A percentile compares a stretch with the other conserved stretches of the same genome.
phyloP scores from a whole-genome alignment of 1,140 invertebrate genomes.

The Drosophila subobscura region DNA sequence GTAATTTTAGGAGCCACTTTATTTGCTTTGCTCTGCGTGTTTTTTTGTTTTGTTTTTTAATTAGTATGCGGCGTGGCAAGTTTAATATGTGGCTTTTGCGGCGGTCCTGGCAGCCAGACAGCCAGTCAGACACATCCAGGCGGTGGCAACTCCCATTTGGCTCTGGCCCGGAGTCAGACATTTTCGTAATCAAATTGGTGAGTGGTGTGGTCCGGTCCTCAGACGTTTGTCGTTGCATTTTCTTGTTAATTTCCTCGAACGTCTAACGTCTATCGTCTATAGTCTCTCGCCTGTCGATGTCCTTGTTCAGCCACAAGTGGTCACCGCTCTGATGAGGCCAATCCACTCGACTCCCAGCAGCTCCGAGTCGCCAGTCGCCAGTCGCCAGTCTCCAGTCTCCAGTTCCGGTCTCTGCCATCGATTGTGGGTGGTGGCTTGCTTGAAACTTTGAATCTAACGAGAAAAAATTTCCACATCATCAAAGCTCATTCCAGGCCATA shows the following conservation, averaged over 20 bases:
- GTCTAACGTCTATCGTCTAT: conserved; percentile 33
- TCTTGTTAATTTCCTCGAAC: conserved; percentile 66
- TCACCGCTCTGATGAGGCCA: conserved; percentile 72
- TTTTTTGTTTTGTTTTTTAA: conserved; percentile 38
- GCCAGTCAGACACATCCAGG: neutral
- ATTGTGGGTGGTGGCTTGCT: conserved; percentile 25
- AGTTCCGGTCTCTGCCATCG: conserved; percentile 22
- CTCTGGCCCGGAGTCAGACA: conserved; percentile 50
- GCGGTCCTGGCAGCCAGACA: conserved; percentile 35
- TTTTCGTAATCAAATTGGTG: conserved; percentile 76
- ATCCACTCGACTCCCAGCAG: conserved; percentile 31
- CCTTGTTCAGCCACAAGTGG: conserved; percentile 68
- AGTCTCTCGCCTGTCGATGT: conserved; percentile 45
- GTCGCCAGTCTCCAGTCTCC: conserved; percentile 1
- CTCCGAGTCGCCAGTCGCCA: neutral
- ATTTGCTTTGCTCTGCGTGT: conserved; percentile 1
- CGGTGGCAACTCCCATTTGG: neutral
- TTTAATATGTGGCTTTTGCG: conserved; percentile 42
- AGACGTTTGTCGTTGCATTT: conserved; percentile 65
- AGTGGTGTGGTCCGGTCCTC: conserved; percentile 14
- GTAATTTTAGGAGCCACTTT: conserved; percentile 53
- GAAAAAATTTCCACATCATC: conserved; percentile 83
- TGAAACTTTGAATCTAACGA: conserved; percentile 81
- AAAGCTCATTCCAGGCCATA: conserved; percentile 83
- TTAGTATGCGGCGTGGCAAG: conserved; percentile 53